phyloP scores from a whole-genome alignment of 2,888 invertebrate genomes.

The Troides oblongomaculatus region DNA sequence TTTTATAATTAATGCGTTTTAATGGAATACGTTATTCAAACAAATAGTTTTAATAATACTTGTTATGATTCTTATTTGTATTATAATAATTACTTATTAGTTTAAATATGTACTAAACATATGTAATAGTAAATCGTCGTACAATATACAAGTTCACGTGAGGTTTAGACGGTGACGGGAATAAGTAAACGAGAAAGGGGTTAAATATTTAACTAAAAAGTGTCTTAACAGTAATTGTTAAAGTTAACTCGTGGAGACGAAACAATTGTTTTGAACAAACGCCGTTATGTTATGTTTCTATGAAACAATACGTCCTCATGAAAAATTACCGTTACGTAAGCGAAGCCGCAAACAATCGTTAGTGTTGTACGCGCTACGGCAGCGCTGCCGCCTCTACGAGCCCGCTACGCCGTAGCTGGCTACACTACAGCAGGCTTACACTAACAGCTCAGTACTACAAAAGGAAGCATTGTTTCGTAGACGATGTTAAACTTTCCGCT shows the following conservation, averaged over 20 bases:
- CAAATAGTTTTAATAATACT: no score
- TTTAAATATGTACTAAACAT: no score
- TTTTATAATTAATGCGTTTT: no score
- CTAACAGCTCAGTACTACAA: conserved; percentile 7
- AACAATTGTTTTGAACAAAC: conserved; percentile 16
- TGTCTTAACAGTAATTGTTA: conserved; percentile 4
- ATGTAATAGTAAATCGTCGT: no score
- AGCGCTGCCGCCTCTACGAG: conserved; percentile 11
- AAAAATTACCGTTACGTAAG: conserved; percentile 26
- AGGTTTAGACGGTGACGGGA: no score
- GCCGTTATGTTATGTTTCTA: conserved; percentile 5
- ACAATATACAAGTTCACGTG: no score
- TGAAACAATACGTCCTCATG: conserved; percentile 24
- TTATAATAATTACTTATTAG: no score
- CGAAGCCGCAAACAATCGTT: conserved; percentile 27
- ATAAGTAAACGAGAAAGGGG: no score
- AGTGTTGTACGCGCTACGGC: conserved; percentile 23
- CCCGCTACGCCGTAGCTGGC: conserved; percentile 19
- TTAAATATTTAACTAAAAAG: background rate
- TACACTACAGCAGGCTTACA: background rate
- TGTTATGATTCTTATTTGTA: no score
- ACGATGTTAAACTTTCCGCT: background rate
- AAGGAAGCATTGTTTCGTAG: conserved; percentile 15
- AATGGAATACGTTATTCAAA: no score
- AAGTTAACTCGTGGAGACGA: conserved; percentile 8